A percentile compares a stretch with the other conserved stretches of the same genome.
Evolutionary conservation across 2,113 vertebrate genomes (phyloP).

Genomic region (Nettapus auritus): DNA sequence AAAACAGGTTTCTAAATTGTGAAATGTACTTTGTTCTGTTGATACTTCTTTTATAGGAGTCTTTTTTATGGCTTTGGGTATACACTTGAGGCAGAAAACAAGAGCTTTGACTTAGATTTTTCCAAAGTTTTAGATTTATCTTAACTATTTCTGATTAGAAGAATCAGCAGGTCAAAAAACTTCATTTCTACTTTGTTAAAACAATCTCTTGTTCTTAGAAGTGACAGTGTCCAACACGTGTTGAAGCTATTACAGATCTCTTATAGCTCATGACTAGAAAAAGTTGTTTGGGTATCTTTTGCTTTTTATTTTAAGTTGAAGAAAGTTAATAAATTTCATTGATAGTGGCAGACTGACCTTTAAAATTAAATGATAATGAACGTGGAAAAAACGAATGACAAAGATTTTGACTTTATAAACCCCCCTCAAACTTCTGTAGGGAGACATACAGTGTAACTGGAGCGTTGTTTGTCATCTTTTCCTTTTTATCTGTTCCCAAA

Average conservation of each 20-base stretch:
- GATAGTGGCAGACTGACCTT: neutral
- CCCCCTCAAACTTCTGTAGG: fast-evolving
- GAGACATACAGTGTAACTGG: neutral
- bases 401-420: neutral
- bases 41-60: neutral
- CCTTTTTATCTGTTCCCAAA: neutral
- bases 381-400: neutral
- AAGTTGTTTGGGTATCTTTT: neutral
- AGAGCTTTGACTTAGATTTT: neutral
- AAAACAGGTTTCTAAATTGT: neutral
- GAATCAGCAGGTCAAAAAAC: neutral
- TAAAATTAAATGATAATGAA: neutral
- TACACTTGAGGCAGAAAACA: neutral
- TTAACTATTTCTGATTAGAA: neutral
- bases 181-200: neutral
- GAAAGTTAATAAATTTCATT: neutral
- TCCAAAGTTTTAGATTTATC: neutral
- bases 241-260: neutral
- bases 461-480: neutral
- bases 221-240: neutral
- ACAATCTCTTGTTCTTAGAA: neutral
- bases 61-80: neutral
- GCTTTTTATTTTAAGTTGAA: neutral
- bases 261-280: neutral
- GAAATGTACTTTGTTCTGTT: neutral